Evolutionary conservation across 1,140 invertebrate species (phyloP).

Genomic region (Brachionus koreanus): DNA sequence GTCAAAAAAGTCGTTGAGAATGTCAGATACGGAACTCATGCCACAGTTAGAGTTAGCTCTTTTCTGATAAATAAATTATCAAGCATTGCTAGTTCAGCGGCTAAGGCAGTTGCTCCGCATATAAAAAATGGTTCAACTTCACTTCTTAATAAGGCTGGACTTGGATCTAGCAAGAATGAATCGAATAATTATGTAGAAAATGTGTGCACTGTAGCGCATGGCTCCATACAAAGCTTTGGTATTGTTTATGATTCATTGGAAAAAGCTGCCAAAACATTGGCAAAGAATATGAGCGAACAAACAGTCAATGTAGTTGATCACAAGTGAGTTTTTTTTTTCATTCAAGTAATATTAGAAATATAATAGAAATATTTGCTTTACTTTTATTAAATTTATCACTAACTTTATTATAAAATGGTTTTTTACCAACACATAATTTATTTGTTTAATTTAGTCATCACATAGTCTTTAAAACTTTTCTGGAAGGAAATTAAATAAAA

Average conservation of each 20-base stretch:
- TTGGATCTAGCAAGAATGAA: neutral
- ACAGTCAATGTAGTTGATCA: conserved; percentile 35
- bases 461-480: no score
- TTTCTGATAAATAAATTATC: conserved; percentile 32
- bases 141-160: neutral
- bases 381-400: no score
- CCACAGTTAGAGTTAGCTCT: conserved; percentile 24
- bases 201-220: conserved; percentile 4
- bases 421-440: no score
- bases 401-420: no score
- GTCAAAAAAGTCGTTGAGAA: conserved; percentile 1
- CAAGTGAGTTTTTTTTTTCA: neutral
- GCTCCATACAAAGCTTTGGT: conserved; percentile 12
- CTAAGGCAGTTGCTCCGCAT: conserved; percentile 20
- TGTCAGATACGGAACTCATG: conserved; percentile 25
- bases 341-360: no score
- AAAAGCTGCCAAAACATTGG: conserved; percentile 25
- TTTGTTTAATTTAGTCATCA: no score
- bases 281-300: conserved; percentile 20
- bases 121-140: conserved; percentile 11
- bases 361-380: no score
- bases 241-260: conserved; percentile 41
- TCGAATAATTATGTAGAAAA: conserved; percentile 29
- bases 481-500: no score
- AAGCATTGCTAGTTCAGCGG: neutral